Conservation (phyloP, 2,888 invertebrate genomes). For the Drosophila nr. perissopoda region DNA sequence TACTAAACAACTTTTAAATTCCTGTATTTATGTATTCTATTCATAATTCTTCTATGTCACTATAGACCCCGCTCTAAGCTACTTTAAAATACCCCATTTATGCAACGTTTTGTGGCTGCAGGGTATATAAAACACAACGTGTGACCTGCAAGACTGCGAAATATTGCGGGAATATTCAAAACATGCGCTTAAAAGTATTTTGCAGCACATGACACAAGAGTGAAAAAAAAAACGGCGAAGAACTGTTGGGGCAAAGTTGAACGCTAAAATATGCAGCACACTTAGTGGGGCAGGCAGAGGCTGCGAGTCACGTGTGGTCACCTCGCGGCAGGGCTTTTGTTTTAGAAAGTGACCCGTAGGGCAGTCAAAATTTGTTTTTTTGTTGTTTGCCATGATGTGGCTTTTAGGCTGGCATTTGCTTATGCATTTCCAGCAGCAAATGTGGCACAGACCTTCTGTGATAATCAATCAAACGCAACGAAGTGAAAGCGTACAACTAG, state of each 20-base stretch:
- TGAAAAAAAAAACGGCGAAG: slow-evolving; percentile 9
- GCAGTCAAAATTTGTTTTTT: slow-evolving; percentile 24
- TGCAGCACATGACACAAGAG: slow-evolving; percentile 58
- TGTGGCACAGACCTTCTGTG: slow-evolving; percentile 7
- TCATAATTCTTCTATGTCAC: not conserved
- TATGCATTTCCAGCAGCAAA: slow-evolving; percentile 44
- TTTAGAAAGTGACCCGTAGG: slow-evolving; percentile 42
- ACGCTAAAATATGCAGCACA: slow-evolving; percentile 67
- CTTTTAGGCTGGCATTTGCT: slow-evolving; percentile 48
- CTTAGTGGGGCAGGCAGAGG: slow-evolving; percentile 56
- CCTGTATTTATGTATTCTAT: too few relatives aligned
- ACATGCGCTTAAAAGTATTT: slow-evolving; percentile 77
- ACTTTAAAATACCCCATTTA: not conserved
- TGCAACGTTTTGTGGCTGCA: not conserved
- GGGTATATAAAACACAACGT: slow-evolving; percentile 29
- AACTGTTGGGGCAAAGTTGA: slow-evolving; percentile 49
- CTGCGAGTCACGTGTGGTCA: slow-evolving; percentile 68
- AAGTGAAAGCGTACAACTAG: slow-evolving; percentile 29
- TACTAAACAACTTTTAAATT: not conserved
- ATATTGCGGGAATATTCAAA: slow-evolving; percentile 79
- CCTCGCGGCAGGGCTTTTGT: slow-evolving; percentile 38
- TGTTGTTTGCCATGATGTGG: slow-evolving; percentile 23
- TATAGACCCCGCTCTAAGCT: not conserved
- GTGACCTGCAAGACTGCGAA: slow-evolving; percentile 52
- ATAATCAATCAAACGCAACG: slow-evolving; percentile 54